Conservation (phyloP, 2,113 vertebrate species). For the Sciurus niger region DNA sequence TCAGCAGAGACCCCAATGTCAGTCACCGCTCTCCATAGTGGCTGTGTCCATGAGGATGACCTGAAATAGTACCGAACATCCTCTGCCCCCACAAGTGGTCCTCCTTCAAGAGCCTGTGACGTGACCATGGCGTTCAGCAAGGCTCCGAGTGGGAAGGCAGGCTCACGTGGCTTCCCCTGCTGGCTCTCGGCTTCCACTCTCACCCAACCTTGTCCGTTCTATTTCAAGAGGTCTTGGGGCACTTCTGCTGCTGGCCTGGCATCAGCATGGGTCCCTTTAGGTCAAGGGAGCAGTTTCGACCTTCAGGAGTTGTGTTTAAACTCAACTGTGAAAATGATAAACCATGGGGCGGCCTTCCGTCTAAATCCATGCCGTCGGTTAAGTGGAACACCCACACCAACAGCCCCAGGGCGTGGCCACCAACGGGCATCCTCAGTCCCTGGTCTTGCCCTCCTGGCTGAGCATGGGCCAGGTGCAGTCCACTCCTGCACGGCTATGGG, state of each 20-base stretch:
- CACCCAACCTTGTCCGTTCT: neutral
- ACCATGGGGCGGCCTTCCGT: neutral
- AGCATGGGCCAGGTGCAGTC: neutral
- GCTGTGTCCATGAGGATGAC: neutral
- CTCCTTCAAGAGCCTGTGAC: neutral
- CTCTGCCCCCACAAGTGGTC: accelerated
- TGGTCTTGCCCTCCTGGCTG: neutral
- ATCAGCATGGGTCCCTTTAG: neutral
- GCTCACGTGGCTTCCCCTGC: neutral
- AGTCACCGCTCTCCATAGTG: no score
- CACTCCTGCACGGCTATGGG: neutral
- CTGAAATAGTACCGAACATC: neutral
- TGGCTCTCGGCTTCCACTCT: neutral
- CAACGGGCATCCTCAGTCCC: accelerated
- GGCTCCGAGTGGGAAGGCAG: no score
- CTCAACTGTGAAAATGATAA: neutral
- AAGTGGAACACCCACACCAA: accelerated
- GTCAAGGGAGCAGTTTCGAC: neutral
- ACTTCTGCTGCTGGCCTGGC: neutral
- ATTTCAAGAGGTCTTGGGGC: neutral
- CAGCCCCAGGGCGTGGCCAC: neutral
- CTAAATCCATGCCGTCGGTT: neutral
- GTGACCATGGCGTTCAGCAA: accelerated
- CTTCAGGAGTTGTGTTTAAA: neutral
- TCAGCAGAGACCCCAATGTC: no score